Conservation (phyloP, 2,888 invertebrate genomes). For the Apoderus coryli region DNA sequence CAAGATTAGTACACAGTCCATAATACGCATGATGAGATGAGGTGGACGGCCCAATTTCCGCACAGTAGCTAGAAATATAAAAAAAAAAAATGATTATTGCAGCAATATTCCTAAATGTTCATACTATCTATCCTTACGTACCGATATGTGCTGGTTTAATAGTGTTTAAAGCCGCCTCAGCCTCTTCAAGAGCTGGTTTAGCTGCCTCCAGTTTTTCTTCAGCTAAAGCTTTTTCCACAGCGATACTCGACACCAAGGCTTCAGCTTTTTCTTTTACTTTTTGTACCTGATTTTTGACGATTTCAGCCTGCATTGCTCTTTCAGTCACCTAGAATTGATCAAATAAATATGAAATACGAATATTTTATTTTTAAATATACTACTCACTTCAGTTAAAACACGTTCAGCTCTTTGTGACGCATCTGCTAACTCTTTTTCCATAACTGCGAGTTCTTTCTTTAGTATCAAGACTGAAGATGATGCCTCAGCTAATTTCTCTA, state of each 20-base stretch:
- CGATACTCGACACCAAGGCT: conserved; percentile 70
- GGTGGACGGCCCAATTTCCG: conserved; percentile 90
- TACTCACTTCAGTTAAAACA: conserved; percentile 54
- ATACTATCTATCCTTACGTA: conserved; percentile 18
- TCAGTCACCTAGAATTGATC: conserved; percentile 53
- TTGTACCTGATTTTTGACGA: conserved; percentile 89
- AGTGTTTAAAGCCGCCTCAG: conserved; percentile 87
- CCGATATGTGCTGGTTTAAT: conserved; percentile 92
- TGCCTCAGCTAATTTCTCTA: conserved; percentile 90
- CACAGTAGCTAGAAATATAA: conserved; percentile 50
- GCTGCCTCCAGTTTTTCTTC: conserved; percentile 91
- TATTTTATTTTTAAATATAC: conserved; percentile 2
- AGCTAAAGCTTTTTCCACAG: conserved; percentile 79
- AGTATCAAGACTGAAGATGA: conserved; percentile 84
- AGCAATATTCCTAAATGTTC: not conserved
- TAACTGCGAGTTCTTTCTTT: conserved; percentile 81
- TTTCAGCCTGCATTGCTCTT: conserved; percentile 88
- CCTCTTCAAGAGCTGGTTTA: conserved; percentile 89
- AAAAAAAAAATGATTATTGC: too few relatives aligned
- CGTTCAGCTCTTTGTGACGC: conserved; percentile 87
- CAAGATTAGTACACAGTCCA: conserved; percentile 89
- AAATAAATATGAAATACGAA: conserved; percentile 1
- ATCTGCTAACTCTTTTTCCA: conserved; percentile 86
- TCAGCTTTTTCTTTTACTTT: conserved; percentile 94
- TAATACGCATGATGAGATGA: conserved; percentile 93